Conservation (phyloP, 2,888 invertebrate species). For the Tribolium freemani region DNA sequence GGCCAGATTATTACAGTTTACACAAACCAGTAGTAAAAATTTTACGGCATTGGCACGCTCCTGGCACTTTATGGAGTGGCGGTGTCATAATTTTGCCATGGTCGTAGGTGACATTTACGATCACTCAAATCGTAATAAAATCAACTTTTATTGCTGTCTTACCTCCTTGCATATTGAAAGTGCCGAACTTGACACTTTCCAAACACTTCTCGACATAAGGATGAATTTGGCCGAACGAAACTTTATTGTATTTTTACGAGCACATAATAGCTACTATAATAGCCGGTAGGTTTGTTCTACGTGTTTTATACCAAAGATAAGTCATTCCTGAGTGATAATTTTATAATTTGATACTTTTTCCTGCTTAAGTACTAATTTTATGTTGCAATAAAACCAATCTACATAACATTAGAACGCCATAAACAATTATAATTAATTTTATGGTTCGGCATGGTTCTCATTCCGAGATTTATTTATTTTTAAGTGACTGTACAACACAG, state of each 20-base stretch:
- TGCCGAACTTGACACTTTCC: constrained; percentile 48
- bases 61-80: constrained; percentile 60
- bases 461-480: constrained; percentile 1
- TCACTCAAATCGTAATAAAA: constrained; percentile 74
- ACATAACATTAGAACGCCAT: constrained; percentile 28
- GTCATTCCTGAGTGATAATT: constrained; percentile 54
- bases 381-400: constrained; percentile 31
- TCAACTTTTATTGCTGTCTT: constrained; percentile 70
- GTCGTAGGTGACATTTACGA: constrained; percentile 72
- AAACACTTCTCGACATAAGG: constrained; percentile 54
- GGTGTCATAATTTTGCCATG: constrained; percentile 62
- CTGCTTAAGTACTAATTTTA: constrained; percentile 31
- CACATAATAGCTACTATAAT: constrained; percentile 64
- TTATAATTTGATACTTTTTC: constrained; percentile 51
- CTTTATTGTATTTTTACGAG: constrained; percentile 67
- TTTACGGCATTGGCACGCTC: constrained; percentile 61
- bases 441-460: constrained; percentile 6
- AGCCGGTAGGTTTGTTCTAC: constrained; percentile 51
- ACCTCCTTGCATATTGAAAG: constrained; percentile 59
- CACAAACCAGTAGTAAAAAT: constrained; percentile 60
- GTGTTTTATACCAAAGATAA: constrained; percentile 50
- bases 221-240: constrained; percentile 57
- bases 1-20: constrained; percentile 51
- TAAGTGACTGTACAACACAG: background rate
- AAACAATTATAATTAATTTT: constrained; percentile 21